These are phyloP conservation scores for Porites divaricata DNA, from an alignment of 92 coral and sea anemone genomes.

Conservation along the genomic window DNA sequence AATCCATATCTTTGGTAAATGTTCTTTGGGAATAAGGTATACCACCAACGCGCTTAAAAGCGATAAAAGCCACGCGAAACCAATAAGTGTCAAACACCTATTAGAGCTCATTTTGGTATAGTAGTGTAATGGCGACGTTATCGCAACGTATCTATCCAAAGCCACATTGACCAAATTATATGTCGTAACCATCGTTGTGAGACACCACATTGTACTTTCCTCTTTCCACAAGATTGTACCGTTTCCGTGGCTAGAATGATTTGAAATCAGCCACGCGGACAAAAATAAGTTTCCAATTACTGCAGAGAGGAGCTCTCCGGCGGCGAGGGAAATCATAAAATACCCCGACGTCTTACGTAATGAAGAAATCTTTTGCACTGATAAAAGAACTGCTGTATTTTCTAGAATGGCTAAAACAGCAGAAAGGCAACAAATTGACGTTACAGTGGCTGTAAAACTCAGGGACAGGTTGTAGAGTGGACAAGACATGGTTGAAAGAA, in stretches of 20 bases:
- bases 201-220: background rate
- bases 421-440: slow-evolving; percentile 6
- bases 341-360: slow-evolving; percentile 11
- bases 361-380: slow-evolving; percentile 20
- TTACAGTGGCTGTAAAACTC: background rate
- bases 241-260: background rate
- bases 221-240: background rate
- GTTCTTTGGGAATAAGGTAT: background rate
- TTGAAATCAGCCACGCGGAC: background rate
- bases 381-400: slow-evolving; percentile 13
- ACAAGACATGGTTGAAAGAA: background rate
- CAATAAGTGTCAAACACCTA: background rate
- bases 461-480: background rate
- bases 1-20: background rate
- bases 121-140: slow-evolving; percentile 19
- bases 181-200: slow-evolving; percentile 1
- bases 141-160: slow-evolving; percentile 32
- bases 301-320: slow-evolving; percentile 20
- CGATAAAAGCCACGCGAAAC: slow-evolving; percentile 7
- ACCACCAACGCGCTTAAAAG: background rate
- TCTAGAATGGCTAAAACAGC: slow-evolving; percentile 16
- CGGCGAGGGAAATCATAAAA: slow-evolving; percentile 28
- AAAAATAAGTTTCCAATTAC: background rate
- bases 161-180: slow-evolving; percentile 16
- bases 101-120: slow-evolving; percentile 8